Percentiles rank a stretch among this genome's conserved stretches.
Conservation (phyloP, 2,113 vertebrate species). For the Petrocephalus zakoni region DNA sequence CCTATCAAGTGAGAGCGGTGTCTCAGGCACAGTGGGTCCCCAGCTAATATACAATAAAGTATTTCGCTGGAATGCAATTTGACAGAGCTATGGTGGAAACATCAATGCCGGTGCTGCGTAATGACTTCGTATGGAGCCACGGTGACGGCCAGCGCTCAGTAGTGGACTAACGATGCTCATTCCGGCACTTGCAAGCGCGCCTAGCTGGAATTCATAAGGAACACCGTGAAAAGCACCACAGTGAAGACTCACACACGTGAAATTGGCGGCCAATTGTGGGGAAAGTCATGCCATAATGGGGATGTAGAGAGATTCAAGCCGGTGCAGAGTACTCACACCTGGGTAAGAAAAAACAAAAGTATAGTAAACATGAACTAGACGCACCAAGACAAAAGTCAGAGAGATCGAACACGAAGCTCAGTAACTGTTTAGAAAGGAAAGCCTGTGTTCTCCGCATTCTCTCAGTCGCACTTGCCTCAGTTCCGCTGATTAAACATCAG, state of each 20-base stretch:
- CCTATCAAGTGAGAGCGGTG: neutral
- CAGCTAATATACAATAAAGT: constrained; percentile 8
- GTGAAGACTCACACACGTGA: neutral
- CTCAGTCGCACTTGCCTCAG: neutral
- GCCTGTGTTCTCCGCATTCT: neutral
- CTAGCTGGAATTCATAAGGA: neutral
- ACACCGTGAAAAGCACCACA: neutral
- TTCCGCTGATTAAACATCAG: neutral
- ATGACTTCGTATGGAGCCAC: neutral
- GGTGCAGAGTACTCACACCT: neutral
- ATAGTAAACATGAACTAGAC: neutral
- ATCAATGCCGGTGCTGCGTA: neutral
- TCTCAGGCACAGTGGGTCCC: neutral
- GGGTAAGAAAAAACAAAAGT: neutral
- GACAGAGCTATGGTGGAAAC: neutral
- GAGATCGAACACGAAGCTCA: neutral
- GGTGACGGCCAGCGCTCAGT: neutral
- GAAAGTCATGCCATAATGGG: neutral
- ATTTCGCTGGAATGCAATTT: neutral
- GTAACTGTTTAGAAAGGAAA: neutral
- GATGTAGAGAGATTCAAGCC: neutral
- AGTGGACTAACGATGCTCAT: neutral
- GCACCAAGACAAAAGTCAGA: neutral
- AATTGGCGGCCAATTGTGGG: neutral
- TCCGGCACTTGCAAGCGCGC: constrained; percentile 19